These are phyloP conservation scores for Todus mexicanus DNA, from an alignment of 2,797 vertebrate genomes.

Conservation along the genomic window DNA sequence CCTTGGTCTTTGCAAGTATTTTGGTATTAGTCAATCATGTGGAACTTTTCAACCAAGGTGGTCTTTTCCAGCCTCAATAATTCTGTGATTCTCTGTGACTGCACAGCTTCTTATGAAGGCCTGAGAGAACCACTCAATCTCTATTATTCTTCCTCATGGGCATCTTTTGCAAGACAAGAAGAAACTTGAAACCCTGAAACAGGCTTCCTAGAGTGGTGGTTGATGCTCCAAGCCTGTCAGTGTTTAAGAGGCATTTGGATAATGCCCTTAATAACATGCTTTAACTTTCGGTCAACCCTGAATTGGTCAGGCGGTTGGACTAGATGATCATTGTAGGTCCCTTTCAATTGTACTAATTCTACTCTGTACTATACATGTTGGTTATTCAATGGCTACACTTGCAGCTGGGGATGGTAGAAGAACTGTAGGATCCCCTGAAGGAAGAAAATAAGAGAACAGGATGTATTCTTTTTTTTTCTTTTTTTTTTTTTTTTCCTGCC, in stretches of 20 bases:
- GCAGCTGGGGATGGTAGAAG: neutral
- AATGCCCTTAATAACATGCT: neutral
- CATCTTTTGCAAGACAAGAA: neutral
- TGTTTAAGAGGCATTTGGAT: neutral
- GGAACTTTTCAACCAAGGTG: neutral
- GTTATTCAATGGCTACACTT: neutral
- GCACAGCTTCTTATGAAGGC: neutral
- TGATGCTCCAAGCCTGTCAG: neutral
- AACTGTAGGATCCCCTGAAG: neutral
- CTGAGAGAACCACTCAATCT: neutral
- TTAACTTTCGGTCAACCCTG: neutral
- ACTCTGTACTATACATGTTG: neutral
- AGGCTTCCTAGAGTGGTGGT: neutral
- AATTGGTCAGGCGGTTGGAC: neutral
- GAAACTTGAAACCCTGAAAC: neutral
- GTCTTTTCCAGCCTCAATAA: too few species aligned
- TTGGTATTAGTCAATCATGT: neutral
- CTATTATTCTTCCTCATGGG: neutral
- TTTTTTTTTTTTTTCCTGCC: neutral
- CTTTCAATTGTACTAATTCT: neutral
- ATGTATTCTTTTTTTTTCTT: too few species aligned
- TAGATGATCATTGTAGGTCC: neutral
- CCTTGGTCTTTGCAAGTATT: neutral
- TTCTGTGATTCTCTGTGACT: too few species aligned
- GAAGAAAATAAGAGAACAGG: neutral